Percentiles rank a stretch among this genome's conserved stretches.
These are phyloP conservation scores for Phrynosoma blainvillii DNA, from an alignment of 2,113 vertebrate genomes.

Conservation along the genomic window DNA sequence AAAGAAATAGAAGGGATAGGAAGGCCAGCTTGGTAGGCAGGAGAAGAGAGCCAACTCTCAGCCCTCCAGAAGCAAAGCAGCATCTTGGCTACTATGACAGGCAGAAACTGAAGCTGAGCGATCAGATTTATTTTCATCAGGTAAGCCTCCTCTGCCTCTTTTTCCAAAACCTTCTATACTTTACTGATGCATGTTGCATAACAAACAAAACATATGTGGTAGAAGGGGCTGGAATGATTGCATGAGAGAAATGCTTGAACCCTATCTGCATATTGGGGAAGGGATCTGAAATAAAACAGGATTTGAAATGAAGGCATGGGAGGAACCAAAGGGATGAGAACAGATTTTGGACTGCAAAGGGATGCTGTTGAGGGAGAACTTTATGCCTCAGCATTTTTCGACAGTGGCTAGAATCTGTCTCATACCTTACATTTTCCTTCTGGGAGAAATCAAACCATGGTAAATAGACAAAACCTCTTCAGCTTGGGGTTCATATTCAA, in stretches of 20 bases:
- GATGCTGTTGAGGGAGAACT: neutral
- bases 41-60: neutral
- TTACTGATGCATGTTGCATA: neutral
- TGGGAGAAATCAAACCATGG: neutral
- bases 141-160: slow-evolving; percentile 28
- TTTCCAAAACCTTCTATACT: neutral
- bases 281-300: accelerated
- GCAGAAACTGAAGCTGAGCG: slow-evolving; percentile 54
- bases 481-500: neutral
- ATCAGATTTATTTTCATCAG: slow-evolving; percentile 50
- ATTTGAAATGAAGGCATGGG: neutral
- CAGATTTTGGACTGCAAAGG: neutral
- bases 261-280: neutral
- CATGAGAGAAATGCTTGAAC: neutral
- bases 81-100: slow-evolving; percentile 60
- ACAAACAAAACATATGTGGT: neutral
- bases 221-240: neutral
- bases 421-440: neutral
- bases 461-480: neutral
- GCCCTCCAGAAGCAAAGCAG: neutral
- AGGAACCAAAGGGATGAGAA: neutral
- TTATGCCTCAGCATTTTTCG: slow-evolving; percentile 8
- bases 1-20: neutral
- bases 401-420: slow-evolving; percentile 33
- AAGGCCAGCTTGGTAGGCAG: accelerated